Conservation (phyloP, 2,113 vertebrate species). For the Morone saxatilis region DNA sequence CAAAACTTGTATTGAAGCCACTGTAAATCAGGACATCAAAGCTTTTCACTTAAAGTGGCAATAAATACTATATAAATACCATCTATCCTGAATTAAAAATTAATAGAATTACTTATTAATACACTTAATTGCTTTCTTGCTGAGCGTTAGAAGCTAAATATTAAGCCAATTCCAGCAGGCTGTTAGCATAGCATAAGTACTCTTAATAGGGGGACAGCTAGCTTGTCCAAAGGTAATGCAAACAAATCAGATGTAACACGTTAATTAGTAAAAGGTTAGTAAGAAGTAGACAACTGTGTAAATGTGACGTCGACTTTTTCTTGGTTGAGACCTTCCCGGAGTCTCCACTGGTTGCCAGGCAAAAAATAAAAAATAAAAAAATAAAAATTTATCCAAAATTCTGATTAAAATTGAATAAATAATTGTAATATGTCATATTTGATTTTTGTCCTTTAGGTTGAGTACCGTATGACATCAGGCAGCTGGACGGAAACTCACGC, state of each 20-base stretch:
- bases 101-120: too few species aligned
- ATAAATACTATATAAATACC: too few species aligned
- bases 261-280: background rate
- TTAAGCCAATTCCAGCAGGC: background rate
- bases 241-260: too few species aligned
- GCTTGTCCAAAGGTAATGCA: background rate
- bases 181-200: background rate
- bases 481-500: slow-evolving; percentile 98
- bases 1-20: background rate
- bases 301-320: background rate
- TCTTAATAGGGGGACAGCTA: background rate
- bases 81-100: too few species aligned
- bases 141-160: background rate
- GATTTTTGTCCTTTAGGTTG: slow-evolving; percentile 81
- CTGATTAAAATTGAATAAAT: background rate
- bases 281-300: too few species aligned
- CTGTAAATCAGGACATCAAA: background rate
- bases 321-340: background rate
- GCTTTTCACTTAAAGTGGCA: background rate
- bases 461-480: slow-evolving; percentile 97
- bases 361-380: background rate
- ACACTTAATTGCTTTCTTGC: background rate
- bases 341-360: background rate
- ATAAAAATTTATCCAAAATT: background rate
- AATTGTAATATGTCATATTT: background rate